Evolutionary conservation across 2,797 vertebrate species (phyloP).

Genomic region (Falco berigora): DNA sequence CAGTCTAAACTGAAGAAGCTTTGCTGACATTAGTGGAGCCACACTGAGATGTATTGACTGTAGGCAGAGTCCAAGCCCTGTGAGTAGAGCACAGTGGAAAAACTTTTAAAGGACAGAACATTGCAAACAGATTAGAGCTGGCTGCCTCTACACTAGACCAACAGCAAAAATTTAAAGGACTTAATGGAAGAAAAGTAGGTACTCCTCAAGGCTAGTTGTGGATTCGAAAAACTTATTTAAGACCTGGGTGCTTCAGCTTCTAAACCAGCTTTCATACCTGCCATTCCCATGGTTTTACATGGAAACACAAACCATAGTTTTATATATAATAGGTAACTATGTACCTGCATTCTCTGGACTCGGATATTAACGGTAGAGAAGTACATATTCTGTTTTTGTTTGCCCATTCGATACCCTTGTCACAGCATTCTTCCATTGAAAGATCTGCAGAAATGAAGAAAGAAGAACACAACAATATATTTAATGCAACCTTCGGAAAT

Average conservation of each 20-base stretch:
- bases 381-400: constrained; percentile 77
- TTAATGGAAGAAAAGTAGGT: neutral
- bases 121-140: neutral
- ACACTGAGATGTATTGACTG: neutral
- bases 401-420: constrained; percentile 81
- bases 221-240: neutral
- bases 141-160: neutral
- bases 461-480: constrained; percentile 31
- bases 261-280: neutral
- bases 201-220: neutral
- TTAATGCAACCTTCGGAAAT: neutral
- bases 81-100: neutral
- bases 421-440: constrained; percentile 84
- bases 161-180: neutral
- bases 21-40: neutral
- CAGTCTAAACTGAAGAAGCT: neutral
- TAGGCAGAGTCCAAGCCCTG: neutral
- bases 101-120: neutral
- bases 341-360: constrained; percentile 87
- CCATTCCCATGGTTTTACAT: neutral
- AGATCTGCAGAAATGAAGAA: constrained; percentile 55
- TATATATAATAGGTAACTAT: neutral
- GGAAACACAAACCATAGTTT: neutral
- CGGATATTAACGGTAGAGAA: constrained; percentile 75
- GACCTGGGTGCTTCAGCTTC: neutral